Conservation (phyloP, 2,797 vertebrate species). For the Bothrops alternatus region DNA sequence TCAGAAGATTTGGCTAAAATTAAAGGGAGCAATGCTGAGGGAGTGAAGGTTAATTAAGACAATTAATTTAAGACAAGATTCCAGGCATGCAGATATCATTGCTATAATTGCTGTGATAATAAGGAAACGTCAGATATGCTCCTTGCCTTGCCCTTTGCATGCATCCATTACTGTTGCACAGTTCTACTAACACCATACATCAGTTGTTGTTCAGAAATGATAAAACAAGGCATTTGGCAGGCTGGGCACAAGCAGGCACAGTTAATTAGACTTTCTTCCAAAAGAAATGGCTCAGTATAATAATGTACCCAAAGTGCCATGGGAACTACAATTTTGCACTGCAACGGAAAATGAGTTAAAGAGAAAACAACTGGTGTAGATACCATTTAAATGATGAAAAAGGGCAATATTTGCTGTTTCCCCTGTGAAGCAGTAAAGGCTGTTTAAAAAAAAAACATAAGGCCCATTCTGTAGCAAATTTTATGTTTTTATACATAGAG, state of each 20-base stretch:
- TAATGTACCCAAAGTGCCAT: constrained; percentile 1
- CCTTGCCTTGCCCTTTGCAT: not conserved
- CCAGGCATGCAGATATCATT: not conserved
- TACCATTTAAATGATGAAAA: not conserved
- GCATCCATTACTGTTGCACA: not conserved
- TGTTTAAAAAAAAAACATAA: not conserved
- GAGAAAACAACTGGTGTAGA: not conserved
- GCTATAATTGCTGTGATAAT: constrained; percentile 9
- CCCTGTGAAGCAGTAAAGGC: not conserved
- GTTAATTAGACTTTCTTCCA: constrained; percentile 14
- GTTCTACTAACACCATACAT: not conserved
- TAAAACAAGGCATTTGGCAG: constrained; percentile 9
- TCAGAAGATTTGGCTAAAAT: not conserved
- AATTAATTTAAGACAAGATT: constrained; percentile 16
- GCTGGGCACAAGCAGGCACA: not conserved
- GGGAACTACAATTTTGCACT: constrained; percentile 5
- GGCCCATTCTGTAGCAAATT: not conserved
- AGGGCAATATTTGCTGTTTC: not conserved
- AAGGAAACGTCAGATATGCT: not conserved
- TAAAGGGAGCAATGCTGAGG: not conserved
- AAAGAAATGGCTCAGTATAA: constrained; percentile 11
- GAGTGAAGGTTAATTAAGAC: constrained; percentile 9
- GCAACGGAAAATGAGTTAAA: not conserved
- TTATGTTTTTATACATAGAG: not conserved
- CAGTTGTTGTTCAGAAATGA: constrained; percentile 12